Percentiles rank a stretch among this genome's conserved stretches.
Conservation (phyloP, 2,113 vertebrate species). For the Syngnathoides biaculeatus region DNA sequence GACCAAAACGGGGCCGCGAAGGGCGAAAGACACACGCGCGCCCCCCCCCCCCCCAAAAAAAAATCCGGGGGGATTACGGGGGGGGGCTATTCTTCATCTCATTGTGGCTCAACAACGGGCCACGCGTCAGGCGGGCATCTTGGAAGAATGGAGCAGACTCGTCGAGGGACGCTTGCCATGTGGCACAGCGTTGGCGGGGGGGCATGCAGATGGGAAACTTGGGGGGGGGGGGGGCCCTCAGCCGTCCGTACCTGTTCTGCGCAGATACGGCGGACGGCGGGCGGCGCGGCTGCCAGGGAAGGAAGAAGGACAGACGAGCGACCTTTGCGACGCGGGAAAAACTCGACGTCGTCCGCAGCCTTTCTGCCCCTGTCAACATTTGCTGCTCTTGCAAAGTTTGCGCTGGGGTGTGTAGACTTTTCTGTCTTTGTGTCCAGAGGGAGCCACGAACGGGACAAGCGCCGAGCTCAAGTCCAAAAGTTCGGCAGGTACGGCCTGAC, state of each 20-base stretch:
- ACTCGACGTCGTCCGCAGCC: too few relatives aligned
- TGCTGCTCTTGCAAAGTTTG: too few relatives aligned
- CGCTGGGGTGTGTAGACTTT: too few relatives aligned
- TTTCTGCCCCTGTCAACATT: too few relatives aligned
- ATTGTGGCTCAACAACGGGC: slow-evolving; percentile 79
- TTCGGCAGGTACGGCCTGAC: too few relatives aligned
- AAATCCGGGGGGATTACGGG: slow-evolving; percentile 80
- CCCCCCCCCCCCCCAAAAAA: too few relatives aligned
- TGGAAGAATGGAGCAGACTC: slow-evolving; percentile 81
- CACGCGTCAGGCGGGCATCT: slow-evolving; percentile 64
- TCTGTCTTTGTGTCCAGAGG: neutral
- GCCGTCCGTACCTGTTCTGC: slow-evolving; percentile 77
- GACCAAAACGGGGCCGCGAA: slow-evolving; percentile 59
- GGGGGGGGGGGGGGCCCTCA: slow-evolving; percentile 72
- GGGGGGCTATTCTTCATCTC: slow-evolving; percentile 75
- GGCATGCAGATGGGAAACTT: slow-evolving; percentile 78
- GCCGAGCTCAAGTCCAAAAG: too few relatives aligned
- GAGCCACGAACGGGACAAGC: too few relatives aligned
- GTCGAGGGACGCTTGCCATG: slow-evolving; percentile 77
- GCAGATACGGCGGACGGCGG: slow-evolving; percentile 72
- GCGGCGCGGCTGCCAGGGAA: slow-evolving; percentile 65
- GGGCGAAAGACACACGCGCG: slow-evolving; percentile 41
- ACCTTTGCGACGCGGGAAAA: neutral
- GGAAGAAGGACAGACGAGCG: neutral
- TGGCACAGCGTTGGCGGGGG: slow-evolving; percentile 53